Conservation (phyloP, 2,113 vertebrate species). For the Tupaia chinensis region DNA sequence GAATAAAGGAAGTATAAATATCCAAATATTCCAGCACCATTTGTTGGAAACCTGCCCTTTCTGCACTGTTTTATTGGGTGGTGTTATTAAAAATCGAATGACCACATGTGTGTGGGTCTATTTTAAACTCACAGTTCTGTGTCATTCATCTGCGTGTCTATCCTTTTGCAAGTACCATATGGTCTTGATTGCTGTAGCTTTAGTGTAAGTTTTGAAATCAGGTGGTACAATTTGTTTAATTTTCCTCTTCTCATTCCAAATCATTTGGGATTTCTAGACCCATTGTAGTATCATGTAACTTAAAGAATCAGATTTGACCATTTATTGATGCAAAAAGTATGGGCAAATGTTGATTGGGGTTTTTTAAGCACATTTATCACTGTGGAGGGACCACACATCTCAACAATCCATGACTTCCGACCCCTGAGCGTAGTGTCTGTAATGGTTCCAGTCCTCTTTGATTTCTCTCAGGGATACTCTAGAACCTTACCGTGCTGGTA, state of each 20-base stretch:
- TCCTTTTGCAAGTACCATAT: background rate
- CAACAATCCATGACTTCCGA: background rate
- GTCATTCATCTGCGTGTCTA: background rate
- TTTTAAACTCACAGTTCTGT: background rate
- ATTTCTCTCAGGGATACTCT: background rate
- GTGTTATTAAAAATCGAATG: background rate
- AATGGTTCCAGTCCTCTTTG: background rate
- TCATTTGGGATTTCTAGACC: background rate
- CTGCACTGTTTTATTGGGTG: background rate
- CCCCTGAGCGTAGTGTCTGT: background rate
- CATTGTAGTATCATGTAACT: background rate
- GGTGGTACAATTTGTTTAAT: background rate
- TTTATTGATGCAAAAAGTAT: background rate
- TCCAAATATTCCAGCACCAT: background rate
- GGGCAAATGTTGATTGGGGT: background rate
- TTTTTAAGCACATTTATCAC: background rate
- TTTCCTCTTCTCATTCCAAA: slow-evolving; percentile 6
- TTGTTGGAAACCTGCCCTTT: background rate
- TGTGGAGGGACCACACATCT: background rate
- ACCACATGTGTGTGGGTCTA: background rate
- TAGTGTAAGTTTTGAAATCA: background rate
- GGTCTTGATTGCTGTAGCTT: background rate
- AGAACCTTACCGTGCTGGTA: background rate
- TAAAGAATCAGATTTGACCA: background rate
- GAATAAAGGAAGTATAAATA: background rate